Evolutionary conservation across 2,797 vertebrate genomes (phyloP).

Genomic region (Channallabes apus): DNA sequence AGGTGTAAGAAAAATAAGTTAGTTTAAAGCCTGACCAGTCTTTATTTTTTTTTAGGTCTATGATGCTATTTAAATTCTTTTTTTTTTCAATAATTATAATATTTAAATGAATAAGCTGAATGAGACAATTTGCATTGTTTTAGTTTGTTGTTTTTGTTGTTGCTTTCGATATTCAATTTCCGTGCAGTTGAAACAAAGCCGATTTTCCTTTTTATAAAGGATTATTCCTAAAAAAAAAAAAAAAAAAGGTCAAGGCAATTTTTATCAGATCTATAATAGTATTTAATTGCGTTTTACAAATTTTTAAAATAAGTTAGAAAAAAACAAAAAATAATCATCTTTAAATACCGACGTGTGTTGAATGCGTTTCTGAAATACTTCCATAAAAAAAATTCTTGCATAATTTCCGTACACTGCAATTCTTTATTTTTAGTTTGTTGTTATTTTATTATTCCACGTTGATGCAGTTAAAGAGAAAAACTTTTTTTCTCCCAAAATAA

Average conservation of each 20-base stretch:
- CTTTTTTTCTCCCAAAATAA: too few relatives aligned
- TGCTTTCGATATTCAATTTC: background rate
- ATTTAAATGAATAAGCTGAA: background rate
- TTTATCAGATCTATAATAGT: too few relatives aligned
- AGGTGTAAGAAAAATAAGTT: background rate
- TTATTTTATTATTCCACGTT: too few relatives aligned
- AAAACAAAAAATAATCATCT: too few relatives aligned
- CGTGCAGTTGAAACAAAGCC: background rate
- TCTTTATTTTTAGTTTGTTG: too few relatives aligned
- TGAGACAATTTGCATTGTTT: background rate
- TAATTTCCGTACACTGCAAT: too few relatives aligned
- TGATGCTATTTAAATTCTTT: background rate
- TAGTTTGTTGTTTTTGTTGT: background rate
- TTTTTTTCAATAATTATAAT: background rate
- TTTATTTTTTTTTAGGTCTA: background rate
- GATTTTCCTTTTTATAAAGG: background rate
- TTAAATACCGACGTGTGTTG: too few relatives aligned
- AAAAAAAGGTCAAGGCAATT: background rate
- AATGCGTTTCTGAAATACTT: too few relatives aligned
- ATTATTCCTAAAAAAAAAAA: background rate
- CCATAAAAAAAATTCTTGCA: too few relatives aligned
- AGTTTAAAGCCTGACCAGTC: background rate
- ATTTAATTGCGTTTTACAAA: too few relatives aligned
- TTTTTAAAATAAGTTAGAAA: too few relatives aligned
- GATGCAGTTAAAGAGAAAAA: too few relatives aligned